Percentiles rank a stretch among this genome's conserved stretches.
phyloP scores from a whole-genome alignment of 2,888 invertebrate species.

The Globia sparganii region DNA sequence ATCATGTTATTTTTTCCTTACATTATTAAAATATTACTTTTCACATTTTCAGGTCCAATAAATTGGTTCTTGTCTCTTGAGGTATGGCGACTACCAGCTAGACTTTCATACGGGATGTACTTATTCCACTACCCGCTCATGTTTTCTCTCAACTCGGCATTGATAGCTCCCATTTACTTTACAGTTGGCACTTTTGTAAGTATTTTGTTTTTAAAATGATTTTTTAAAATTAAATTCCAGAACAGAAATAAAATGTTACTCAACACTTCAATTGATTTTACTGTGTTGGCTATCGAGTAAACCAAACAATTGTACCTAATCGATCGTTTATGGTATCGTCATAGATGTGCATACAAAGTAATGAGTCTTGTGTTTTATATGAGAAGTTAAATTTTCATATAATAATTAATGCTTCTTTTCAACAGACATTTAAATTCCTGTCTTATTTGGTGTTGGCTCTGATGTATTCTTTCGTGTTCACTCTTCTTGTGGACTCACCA shows the following conservation, averaged over 20 bases:
- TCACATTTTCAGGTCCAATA: conserved; percentile 48
- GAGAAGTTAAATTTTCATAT: too few species aligned
- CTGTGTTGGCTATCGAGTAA: not conserved
- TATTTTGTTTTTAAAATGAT: not conserved
- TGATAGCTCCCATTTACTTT: conserved; percentile 43
- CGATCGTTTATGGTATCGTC: not conserved
- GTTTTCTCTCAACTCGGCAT: conserved; percentile 45
- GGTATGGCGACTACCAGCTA: conserved; percentile 74
- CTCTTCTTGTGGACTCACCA: conserved; percentile 55
- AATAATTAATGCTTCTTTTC: conserved; percentile 1
- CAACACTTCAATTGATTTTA: not conserved
- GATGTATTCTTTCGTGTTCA: conserved; percentile 46
- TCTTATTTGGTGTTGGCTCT: conserved; percentile 41
- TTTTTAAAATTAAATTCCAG: not conserved
- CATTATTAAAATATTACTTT: not conserved
- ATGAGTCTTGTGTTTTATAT: not conserved
- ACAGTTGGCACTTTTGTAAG: conserved; percentile 44
- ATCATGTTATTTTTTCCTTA: too few species aligned
- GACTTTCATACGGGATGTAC: conserved; percentile 81
- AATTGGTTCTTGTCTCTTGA: conserved; percentile 78
- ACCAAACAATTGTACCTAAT: not conserved
- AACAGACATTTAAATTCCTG: conserved; percentile 57
- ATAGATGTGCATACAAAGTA: not conserved
- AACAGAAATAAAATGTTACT: too few species aligned
- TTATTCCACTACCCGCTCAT: conserved; percentile 77